Evolutionary conservation across 2,113 vertebrate species (phyloP), one percentile per base, ranked within the genome.

Genomic region (Empidonax alnorum): DNA sequence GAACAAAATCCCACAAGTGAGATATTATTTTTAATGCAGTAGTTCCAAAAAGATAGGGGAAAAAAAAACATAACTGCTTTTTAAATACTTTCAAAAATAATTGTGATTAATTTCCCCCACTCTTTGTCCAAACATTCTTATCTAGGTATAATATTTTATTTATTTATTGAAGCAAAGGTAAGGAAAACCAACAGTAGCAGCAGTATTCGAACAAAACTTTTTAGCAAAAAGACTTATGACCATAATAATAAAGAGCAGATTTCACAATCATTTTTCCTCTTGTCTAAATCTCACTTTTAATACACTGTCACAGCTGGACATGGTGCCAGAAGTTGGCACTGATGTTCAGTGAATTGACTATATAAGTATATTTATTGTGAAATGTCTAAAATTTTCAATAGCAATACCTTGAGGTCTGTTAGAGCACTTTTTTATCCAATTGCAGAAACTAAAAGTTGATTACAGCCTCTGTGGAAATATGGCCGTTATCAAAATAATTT

Each of bases 1-100:
- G 5, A 65, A n/a, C 7, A 33, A 6, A 31, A 66, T 39, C 0
- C 0, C 10, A 23, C 7, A 62, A 8, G 1, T 62, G 3, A 28
- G 18, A 4, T 7, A 16, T 31, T 53, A 31, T 42, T 65, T 56
- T 77, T 30, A 12, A 52, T n/a, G 15, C 12, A 58, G 19, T 44
- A 2, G 2, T 49, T 69, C 12, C 17, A 52, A 90, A 90, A 66
- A 30, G 4, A 27, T 16, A 10, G 20, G 25, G 5, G 6, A 12
- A 7, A 37, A 10, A 2, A 9, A 52, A 42, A 50, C 30, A 14
- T 1, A 7, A 7, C 7, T 14, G 3, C 2, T 13, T 35, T 84
- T 72, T 55, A 55, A 72, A 25, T 50, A 6, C 9, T 59, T 85
- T 47, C 14, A 24, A 52, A 83, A 75, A 84, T 21, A 55, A 68